A percentile compares a stretch with the other conserved stretches of the same genome.
Conservation (phyloP, 2,797 vertebrate genomes). For the Neosilurus mollespiculum region DNA sequence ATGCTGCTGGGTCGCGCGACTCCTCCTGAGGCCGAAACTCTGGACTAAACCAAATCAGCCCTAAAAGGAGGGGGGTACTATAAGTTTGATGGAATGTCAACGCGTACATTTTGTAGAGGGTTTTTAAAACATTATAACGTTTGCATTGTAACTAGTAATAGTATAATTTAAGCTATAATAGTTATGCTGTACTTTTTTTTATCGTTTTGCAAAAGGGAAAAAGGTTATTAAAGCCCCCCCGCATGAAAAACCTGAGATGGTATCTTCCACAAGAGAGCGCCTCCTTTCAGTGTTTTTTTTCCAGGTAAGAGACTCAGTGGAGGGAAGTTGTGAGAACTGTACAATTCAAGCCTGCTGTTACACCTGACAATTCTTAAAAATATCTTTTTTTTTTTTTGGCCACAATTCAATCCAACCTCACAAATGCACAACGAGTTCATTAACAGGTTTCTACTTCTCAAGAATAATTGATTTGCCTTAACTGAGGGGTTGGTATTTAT, state of each 20-base stretch:
- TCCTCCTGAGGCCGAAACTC: constrained; percentile 57
- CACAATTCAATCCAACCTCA: neutral
- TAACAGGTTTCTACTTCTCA: neutral
- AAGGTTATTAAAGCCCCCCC: neutral
- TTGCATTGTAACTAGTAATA: accelerated
- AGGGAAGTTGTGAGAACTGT: neutral
- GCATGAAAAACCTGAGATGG: neutral
- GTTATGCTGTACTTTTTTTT: neutral
- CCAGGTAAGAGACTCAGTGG: constrained; percentile 42
- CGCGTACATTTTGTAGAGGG: neutral
- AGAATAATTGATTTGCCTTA: neutral
- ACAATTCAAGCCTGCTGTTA: neutral
- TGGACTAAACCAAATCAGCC: constrained; percentile 53
- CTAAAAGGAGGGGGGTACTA: neutral
- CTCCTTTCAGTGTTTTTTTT: constrained; percentile 34
- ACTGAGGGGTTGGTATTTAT: neutral
- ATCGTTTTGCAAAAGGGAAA: neutral
- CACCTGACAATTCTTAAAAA: neutral
- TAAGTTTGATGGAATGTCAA: neutral
- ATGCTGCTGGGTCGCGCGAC: constrained; percentile 50
- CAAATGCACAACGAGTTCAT: neutral
- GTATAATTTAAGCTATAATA: neutral
- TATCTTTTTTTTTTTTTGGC: neutral
- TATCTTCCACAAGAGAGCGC: constrained; percentile 42
- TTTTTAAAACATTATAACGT: neutral